Percentiles rank a stretch among this genome's conserved stretches.
Evolutionary conservation across 2,797 vertebrate species (phyloP).

Genomic region (Astyanax mexicanus): DNA sequence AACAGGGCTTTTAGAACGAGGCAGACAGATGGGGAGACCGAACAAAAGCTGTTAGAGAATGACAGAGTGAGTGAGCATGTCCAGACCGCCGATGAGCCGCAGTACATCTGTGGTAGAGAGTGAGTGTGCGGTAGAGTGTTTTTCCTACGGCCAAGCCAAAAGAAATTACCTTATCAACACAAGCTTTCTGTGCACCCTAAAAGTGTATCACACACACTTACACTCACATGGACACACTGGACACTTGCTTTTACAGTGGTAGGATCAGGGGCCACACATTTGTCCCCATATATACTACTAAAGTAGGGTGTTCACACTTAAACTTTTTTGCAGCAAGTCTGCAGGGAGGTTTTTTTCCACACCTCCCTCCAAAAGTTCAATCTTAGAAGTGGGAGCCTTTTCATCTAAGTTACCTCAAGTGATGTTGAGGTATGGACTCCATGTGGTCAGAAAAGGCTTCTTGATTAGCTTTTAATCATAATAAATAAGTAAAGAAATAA

Average conservation of each 20-base stretch:
- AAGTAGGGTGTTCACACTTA: no score
- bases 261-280: no score
- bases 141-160: conserved; percentile 50
- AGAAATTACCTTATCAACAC: conserved; percentile 49
- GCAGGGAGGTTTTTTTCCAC: no score
- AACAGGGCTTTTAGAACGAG: conserved; percentile 18
- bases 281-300: background rate
- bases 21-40: conserved; percentile 9
- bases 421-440: no score
- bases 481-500: no score
- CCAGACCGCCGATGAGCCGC: conserved; percentile 28
- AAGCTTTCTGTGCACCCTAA: background rate
- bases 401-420: no score
- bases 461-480: no score
- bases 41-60: conserved; percentile 1
- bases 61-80: conserved; percentile 22
- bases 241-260: background rate
- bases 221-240: background rate
- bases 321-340: no score
- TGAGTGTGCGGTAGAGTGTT: no score
- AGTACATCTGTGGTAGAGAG: conserved; percentile 27
- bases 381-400: no score
- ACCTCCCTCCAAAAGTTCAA: no score
- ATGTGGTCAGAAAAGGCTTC: no score
- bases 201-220: background rate